Evolutionary conservation across 2,888 invertebrate genomes (phyloP), one percentile per base, ranked within the genome.

Genomic region (Limnephilus rhombicus): DNA sequence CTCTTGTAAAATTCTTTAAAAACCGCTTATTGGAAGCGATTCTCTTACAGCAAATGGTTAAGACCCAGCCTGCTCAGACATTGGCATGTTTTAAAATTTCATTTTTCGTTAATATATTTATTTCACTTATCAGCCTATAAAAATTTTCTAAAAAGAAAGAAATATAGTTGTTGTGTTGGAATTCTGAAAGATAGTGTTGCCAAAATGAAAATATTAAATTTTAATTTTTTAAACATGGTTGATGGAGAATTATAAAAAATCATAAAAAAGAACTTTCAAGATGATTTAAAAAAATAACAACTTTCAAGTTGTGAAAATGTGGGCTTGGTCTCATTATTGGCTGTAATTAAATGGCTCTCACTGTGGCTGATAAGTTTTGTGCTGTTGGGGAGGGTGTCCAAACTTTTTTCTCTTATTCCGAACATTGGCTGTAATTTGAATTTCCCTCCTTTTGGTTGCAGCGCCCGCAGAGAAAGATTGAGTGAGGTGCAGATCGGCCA

Each of bases 401-500:
- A 86, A 31, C 12, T 37, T 89, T 86, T 29, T 18, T 89, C 24
- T 80, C 68, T 24, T 89, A 89, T 80, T 68, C 24, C 5, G 41
- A 80, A 89, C 1, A 29, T 80, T 29, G 88, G 29, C 88, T 68
- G 88, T 89, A 89, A 80, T 80, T 80, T 89, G 88, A 89, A 80
- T 89, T 80, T 68, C n/a, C 37, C n/a, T 89, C 41, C 80, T 37
- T 89, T 80, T 83, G 45, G 37, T 93, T 93, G 92, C 94, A 96
- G 97, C 95, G 96, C 96, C 94, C 96, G 97, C 94, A 96, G 97
- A 95, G 98, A 98, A 96, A 97, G 97, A 95, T 96, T 98, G 95
- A 97, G 98, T 96, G 98, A 98, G 95, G 97, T 97, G 95, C 98
- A 98, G 95, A 97, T 98, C 95, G 97, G 97, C 94, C 97, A 98